Conservation (phyloP, 2,797 vertebrate species). For the Psittacula echo region DNA sequence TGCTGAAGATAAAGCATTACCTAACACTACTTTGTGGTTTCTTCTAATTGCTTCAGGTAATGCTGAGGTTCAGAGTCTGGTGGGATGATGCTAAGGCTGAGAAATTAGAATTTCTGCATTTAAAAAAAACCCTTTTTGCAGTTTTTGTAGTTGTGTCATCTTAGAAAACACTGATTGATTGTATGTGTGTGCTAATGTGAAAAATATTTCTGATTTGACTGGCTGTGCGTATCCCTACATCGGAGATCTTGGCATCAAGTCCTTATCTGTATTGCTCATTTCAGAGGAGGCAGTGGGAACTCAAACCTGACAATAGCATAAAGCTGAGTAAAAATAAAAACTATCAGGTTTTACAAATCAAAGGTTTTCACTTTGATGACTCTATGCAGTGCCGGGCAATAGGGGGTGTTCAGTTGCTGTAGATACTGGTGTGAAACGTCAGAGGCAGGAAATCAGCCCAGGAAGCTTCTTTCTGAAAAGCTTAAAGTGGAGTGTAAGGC, state of each 20-base stretch:
- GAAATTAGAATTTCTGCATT: background rate
- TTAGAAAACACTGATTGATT: background rate
- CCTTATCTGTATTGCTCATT: background rate
- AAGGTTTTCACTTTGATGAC: background rate
- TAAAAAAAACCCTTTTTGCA: background rate
- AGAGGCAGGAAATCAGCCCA: background rate
- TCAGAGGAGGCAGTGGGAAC: background rate
- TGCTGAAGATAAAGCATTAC: constrained; percentile 54
- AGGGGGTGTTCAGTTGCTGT: background rate
- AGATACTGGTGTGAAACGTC: background rate
- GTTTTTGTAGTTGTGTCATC: background rate
- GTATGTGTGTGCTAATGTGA: background rate
- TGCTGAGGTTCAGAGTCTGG: constrained; percentile 45
- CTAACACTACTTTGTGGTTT: constrained; percentile 25
- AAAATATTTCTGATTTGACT: background rate
- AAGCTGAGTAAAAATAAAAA: background rate
- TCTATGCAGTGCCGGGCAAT: background rate
- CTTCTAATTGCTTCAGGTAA: constrained; percentile 57
- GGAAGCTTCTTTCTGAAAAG: background rate
- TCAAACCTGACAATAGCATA: background rate
- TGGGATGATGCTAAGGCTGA: constrained; percentile 13
- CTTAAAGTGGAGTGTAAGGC: background rate
- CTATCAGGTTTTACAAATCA: background rate
- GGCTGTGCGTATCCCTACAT: background rate
- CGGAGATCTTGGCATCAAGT: background rate